phyloP scores from a whole-genome alignment of 2,888 invertebrate genomes.

The Drepanosiphum platanoidis region DNA sequence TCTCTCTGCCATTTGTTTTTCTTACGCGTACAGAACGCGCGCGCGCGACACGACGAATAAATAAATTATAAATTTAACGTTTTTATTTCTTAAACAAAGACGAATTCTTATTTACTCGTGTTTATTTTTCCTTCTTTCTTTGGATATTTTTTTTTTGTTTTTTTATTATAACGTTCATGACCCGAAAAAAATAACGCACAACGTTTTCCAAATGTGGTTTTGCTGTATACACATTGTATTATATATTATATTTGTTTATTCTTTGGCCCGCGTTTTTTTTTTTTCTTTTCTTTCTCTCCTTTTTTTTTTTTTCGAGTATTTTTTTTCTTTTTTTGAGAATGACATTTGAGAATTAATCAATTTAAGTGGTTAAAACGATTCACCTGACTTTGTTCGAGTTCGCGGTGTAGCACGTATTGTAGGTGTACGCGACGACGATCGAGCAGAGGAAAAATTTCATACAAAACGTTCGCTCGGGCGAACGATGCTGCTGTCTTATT shows the following conservation, averaged over 20 bases:
- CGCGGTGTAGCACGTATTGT: neutral
- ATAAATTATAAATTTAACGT: neutral
- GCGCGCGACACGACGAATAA: neutral
- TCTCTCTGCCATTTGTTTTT: no score
- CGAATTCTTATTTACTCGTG: neutral
- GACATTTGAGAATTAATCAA: constrained; percentile 13
- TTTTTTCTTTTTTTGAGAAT: no score
- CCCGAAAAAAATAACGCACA: neutral
- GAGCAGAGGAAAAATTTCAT: neutral
- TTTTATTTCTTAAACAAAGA: neutral
- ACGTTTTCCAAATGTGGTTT: neutral
- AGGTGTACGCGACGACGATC: neutral
- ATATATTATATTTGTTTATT: no score
- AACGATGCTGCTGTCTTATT: neutral
- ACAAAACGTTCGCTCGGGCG: neutral
- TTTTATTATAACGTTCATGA: neutral
- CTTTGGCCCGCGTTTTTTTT: neutral
- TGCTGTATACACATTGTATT: neutral
- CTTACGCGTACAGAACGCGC: neutral
- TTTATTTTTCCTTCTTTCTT: no score
- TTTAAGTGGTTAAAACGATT: constrained; percentile 9
- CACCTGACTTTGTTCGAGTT: neutral
- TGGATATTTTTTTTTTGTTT: no score
- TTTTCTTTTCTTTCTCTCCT: neutral
- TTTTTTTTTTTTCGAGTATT: neutral